Percentiles rank a stretch among this genome's conserved stretches.
Conservation (phyloP, 2,113 vertebrate species). For the Cebidichthys violaceus region DNA sequence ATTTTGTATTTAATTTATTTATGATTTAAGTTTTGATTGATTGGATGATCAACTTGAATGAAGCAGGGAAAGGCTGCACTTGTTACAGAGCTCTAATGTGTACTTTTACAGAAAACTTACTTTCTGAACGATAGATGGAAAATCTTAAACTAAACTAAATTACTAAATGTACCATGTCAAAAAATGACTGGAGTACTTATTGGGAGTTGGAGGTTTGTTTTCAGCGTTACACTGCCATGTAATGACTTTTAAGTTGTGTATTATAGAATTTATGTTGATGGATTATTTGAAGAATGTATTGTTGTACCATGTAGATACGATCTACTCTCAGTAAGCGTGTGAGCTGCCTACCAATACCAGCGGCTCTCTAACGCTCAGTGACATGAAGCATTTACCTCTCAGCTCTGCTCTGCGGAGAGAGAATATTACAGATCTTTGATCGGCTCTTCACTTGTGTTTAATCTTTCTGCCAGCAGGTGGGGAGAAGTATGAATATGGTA, state of each 20-base stretch:
- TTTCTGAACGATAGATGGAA: neutral
- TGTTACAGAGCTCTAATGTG: conserved; percentile 16
- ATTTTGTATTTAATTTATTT: conserved; percentile 74
- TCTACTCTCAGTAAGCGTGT: neutral
- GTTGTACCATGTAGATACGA: neutral
- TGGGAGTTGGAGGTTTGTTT: conserved; percentile 30
- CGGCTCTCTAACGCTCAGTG: neutral
- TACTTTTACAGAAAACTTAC: conserved; percentile 4
- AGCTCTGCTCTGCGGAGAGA: neutral
- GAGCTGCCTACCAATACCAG: neutral
- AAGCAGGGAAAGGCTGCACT: conserved; percentile 40
- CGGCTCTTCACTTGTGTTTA: conserved; percentile 53
- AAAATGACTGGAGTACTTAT: conserved; percentile 36
- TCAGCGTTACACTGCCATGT: conserved; percentile 77
- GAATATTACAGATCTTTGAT: neutral
- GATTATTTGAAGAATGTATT: conserved; percentile 23
- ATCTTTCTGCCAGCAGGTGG: conserved; percentile 68
- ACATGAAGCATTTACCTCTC: conserved; percentile 29
- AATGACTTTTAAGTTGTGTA: conserved; percentile 55
- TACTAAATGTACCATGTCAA: conserved; percentile 19
- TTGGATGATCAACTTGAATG: conserved; percentile 10
- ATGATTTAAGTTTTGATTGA: conserved; percentile 47
- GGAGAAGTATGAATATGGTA: conserved; percentile 39
- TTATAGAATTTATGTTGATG: conserved; percentile 48
- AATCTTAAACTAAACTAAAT: neutral